These are phyloP conservation scores for Stenodera caucasica DNA, from an alignment of 2,888 invertebrate genomes.

Conservation along the genomic window DNA sequence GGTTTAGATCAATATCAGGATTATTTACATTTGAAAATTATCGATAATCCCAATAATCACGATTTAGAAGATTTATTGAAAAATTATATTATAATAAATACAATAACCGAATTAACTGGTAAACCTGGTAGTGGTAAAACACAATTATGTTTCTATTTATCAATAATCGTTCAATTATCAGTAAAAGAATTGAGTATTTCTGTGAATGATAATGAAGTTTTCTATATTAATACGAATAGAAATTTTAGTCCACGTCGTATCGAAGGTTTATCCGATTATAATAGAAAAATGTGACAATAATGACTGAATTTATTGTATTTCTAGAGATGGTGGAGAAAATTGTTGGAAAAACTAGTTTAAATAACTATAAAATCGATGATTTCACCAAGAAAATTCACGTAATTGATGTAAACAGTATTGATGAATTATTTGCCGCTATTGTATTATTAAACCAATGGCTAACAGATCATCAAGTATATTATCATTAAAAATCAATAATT, in stretches of 20 bases:
- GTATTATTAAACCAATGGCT: conserved; percentile 12
- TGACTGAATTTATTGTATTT: too few relatives aligned
- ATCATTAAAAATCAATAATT: background rate
- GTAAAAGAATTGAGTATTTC: background rate
- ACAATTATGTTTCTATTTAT: conserved; percentile 18
- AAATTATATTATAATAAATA: background rate
- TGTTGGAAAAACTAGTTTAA: background rate
- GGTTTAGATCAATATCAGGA: background rate
- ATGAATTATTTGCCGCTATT: conserved; percentile 10
- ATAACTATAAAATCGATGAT: background rate
- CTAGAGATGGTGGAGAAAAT: background rate
- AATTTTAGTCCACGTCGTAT: conserved; percentile 14
- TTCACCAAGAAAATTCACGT: conserved; percentile 3
- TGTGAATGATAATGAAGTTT: background rate
- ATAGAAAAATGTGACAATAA: too few relatives aligned
- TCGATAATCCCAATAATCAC: background rate
- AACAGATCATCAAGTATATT: background rate
- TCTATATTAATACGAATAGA: conserved; percentile 16
- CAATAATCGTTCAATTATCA: conserved; percentile 1
- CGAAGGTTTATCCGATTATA: background rate
- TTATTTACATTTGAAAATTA: background rate
- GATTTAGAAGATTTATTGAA: conserved; percentile 1
- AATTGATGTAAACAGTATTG: conserved; percentile 8
- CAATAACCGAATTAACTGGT: conserved; percentile 17
- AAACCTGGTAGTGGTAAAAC: conserved; percentile 16